Evolutionary conservation across 2,797 vertebrate genomes (phyloP), one percentile per base, ranked within the genome.

Genomic region (Sorex maritimensis): DNA sequence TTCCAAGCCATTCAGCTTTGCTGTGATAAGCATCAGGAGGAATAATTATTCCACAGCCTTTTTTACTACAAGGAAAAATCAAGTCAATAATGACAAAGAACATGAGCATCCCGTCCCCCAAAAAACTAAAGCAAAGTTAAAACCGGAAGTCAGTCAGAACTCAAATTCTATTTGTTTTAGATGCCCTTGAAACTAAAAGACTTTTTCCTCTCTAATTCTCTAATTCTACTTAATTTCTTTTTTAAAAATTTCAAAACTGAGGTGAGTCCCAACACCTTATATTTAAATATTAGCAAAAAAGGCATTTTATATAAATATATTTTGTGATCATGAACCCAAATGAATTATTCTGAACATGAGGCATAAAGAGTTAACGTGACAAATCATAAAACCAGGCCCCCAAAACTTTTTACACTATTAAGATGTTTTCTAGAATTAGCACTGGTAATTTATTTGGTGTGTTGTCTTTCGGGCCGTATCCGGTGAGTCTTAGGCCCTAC

Each of bases 161-260:
- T 12, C 11, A 68, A 58, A 73, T 80, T 68, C 55, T 38, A 46
- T 80, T 75, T 52, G 38, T 61, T 74, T 26, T 58, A 81, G 13
- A 14, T 75, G 24, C 85, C 80, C 85, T 77, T 12, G 4, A 80
- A 38, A 6, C 4, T 65, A 61, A 77, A 63, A 81, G 41, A 71
- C 41, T 1, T 23, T 61, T 44, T 6, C 30, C 30, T 26, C 44
- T 30, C 3, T 34, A 34, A 34, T 34, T 34, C 1, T 65, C 15
- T 65, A 86, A 91, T 61, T 52, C 55, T 82, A 69, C 28, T 52
- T 52, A 65, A 65, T 72, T 90, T 23, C 14, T 80, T 82, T 80
- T 82, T 88, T 52, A 34, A 38, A 74, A 5, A 34, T 30, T 30
- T 68, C 74, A 52, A 81, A 9, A 34, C 81, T 41, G 6, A 86